A percentile compares a stretch with the other conserved stretches of the same genome.
Evolutionary conservation across 2,888 invertebrate genomes (phyloP).

Genomic region (Lithophane socia): DNA sequence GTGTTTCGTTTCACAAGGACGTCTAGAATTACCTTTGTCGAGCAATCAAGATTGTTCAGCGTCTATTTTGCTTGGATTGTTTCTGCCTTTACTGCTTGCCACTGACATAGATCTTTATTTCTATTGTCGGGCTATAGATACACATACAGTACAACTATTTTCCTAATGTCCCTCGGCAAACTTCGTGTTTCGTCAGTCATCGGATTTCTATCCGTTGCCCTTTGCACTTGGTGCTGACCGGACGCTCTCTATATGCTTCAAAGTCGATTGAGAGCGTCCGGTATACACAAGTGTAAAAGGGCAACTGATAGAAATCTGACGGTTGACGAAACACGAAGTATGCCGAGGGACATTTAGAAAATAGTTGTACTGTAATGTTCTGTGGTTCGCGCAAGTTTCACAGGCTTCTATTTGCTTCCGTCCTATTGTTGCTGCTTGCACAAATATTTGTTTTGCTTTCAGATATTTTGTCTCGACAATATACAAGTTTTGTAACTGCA

Average conservation of each 20-base stretch:
- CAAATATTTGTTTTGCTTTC: not conserved
- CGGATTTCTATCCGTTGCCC: no score
- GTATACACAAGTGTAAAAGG: no score
- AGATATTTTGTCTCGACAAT: not conserved
- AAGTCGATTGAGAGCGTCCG: no score
- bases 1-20: conserved; percentile 57
- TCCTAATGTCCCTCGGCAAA: no score
- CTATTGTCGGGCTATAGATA: not conserved
- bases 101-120: not conserved
- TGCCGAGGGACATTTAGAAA: no score
- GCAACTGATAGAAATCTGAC: no score
- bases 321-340: no score
- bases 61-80: conserved; percentile 26
- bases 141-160: no score
- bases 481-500: not conserved
- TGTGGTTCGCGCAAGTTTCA: no score
- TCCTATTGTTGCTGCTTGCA: not conserved
- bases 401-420: not conserved
- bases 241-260: no score
- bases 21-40: conserved; percentile 53
- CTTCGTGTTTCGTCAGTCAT: no score
- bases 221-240: no score
- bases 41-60: conserved; percentile 48
- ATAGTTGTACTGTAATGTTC: not conserved
- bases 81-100: conserved; percentile 30